Base-by-base conservation (phyloP, 1,140 invertebrate genomes). In the Anastatus disparis region DNA sequence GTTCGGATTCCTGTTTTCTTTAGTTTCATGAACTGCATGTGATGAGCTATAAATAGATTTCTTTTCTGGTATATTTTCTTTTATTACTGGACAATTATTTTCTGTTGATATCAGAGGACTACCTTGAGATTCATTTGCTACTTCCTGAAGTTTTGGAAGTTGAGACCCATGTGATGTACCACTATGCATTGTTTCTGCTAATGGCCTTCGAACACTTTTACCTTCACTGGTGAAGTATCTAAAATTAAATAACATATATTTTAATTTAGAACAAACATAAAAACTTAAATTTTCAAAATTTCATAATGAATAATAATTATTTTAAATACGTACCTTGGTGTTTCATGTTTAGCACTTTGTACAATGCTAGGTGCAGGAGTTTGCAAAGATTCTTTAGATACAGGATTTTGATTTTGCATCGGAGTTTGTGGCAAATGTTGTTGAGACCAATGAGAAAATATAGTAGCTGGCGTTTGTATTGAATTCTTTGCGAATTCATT, bases 401-500 rank as follows among this genome's bases (percentile, higher is more conserved):
- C 15, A n/a, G 62, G 15, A 20, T 7, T 59, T 22, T 66, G 74
- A 70, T 38, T 78, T 50, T 80, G 75, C 8, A 78, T 38, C 10
- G 80, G 78, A 29, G 80, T 82, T 15, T 79, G 78, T 40, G 55
- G 67, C 63, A 76, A 59, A 53, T 72, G 78, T 67, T 70, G 77
- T 17, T 77, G 73, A 27, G 59, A 73, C 74, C 76, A 77, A 44
- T 75, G 76, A 27, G 75, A 77, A 20, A 78, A 77, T 59, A 80
- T 75, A 20, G 82, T 81, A 8, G 78, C 76, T 44, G 81, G 82
- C 42, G 81, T 83, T 66, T 79, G 72, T 2, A 59, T 50, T 50
- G 64, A 42, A 77, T 61, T 78, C 24, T 73, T 77, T 9, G 65
- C 53, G 61, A 38, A 69, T 42, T 77, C 53, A 22, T 29, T 59